These are phyloP conservation scores for Pelobates fuscus DNA, from an alignment of 2,113 vertebrate species.

Conservation along the genomic window DNA sequence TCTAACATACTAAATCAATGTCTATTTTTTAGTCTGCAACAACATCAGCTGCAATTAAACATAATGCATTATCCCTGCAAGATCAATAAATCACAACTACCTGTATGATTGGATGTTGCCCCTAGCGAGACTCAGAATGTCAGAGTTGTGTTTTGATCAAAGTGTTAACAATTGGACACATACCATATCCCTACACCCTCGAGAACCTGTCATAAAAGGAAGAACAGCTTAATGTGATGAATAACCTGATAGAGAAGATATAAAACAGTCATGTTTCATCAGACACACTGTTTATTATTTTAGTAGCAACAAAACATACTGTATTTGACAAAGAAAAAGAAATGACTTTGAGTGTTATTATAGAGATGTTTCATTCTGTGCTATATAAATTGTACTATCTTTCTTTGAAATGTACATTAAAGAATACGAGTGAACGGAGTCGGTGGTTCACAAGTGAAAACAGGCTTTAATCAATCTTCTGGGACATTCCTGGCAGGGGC, in stretches of 20 bases:
- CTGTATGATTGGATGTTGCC: not conserved
- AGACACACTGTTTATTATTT: not conserved
- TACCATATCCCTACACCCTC: not conserved
- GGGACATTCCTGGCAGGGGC: too few relatives aligned
- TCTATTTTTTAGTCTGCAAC: too few relatives aligned
- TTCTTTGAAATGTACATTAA: not conserved
- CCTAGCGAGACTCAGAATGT: not conserved
- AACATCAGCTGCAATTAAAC: not conserved
- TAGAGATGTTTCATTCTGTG: too few relatives aligned
- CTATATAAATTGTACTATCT: too few relatives aligned
- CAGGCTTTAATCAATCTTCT: too few relatives aligned
- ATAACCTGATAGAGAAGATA: constrained; percentile 1
- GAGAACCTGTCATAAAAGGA: not conserved
- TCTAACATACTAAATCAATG: too few relatives aligned
- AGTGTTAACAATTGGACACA: not conserved
- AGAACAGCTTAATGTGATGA: not conserved
- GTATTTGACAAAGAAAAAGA: not conserved
- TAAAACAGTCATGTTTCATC: not conserved
- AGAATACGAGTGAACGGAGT: not conserved
- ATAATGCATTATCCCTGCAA: not conserved
- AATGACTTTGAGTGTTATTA: not conserved
- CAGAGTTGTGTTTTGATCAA: not conserved
- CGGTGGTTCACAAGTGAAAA: not conserved
- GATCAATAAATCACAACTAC: not conserved
- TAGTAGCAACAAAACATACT: not conserved